Base-by-base conservation (phyloP, 2,113 vertebrate genomes). In the Engraulis encrasicolus region DNA sequence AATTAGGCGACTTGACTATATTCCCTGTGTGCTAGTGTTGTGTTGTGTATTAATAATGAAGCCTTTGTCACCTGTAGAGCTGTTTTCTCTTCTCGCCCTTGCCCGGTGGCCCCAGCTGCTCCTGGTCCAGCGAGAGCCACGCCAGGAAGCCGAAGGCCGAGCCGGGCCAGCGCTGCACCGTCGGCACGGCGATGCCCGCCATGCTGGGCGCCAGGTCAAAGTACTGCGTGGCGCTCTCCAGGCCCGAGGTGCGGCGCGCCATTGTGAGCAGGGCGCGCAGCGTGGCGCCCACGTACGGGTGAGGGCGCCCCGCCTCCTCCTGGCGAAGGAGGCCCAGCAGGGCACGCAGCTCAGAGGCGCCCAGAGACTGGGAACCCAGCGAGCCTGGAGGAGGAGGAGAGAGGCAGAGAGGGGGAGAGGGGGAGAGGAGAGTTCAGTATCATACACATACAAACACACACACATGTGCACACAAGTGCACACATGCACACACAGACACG, bases 91-190 rank as follows among this genome's bases (percentile, higher is more conserved):
- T 99, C 93, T 97, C 95, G 0, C 95, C 95, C 87, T 97, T 97
- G 92, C 93, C 94, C 1, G 86, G 50, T 0, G 92, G 91, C 0
- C 93, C 94, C 89, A 95, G 91, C 38, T 94, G 97, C 88, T 97
- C 96, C 93, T 99, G 98, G 90, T 99, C 98, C 34, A 99, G 91
- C 20, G 97, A 99, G 86, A 99, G 94, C 98, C 98, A 99, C 82
- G 97, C 97, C 1, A 87, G 93, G 90, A 99, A 99, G 89, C 97
- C 97, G 93, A 99, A 99, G 0, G 97, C 97, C 18, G 96, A 96
- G 6, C 98, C 98, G 0, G 97, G 97, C 98, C 98, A 99, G 79
- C 95, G 95, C 82, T 96, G 96, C 88, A 99, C 93, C 0, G 95
- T 93, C 9, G 98, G 98, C 82, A 98, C 96, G 2, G 95, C 94